phyloP scores from a whole-genome alignment of 2,888 invertebrate genomes.

The Alentia gelatinosa region DNA sequence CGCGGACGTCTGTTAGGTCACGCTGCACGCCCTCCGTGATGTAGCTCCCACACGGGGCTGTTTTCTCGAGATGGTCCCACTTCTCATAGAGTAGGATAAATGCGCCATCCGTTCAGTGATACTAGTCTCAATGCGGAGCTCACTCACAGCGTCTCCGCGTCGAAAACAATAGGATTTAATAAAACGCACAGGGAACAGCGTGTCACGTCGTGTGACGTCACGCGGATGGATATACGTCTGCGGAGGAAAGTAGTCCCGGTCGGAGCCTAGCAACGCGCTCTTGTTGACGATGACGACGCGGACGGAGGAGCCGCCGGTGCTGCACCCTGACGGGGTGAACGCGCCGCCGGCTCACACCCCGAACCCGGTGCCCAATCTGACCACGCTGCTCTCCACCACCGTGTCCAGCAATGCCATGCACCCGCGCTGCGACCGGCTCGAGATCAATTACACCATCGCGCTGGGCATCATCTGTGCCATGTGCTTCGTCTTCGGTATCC shows the following conservation, averaged over 20 bases:
- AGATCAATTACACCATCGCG: slow-evolving; percentile 85
- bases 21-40: neutral
- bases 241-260: neutral
- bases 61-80: no score
- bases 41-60: no score
- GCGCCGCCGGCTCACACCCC: slow-evolving; percentile 32
- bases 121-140: neutral
- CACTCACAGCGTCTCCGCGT: neutral
- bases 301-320: neutral
- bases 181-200: neutral
- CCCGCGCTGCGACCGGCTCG: slow-evolving; percentile 33
- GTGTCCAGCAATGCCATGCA: neutral
- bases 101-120: no score
- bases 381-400: neutral
- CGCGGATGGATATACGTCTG: neutral
- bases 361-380: slow-evolving; percentile 35
- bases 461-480: slow-evolving; percentile 86
- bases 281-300: neutral
- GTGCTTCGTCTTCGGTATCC: slow-evolving; percentile 90
- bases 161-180: neutral
- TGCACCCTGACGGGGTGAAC: slow-evolving; percentile 44
- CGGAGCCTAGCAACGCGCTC: neutral
- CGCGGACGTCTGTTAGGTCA: neutral
- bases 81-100: no score
- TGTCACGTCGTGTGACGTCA: neutral